Evolutionary conservation across 2,888 invertebrate species (phyloP), one percentile per base, ranked within the genome.

Genomic region (Lepidochrysops patricia): DNA sequence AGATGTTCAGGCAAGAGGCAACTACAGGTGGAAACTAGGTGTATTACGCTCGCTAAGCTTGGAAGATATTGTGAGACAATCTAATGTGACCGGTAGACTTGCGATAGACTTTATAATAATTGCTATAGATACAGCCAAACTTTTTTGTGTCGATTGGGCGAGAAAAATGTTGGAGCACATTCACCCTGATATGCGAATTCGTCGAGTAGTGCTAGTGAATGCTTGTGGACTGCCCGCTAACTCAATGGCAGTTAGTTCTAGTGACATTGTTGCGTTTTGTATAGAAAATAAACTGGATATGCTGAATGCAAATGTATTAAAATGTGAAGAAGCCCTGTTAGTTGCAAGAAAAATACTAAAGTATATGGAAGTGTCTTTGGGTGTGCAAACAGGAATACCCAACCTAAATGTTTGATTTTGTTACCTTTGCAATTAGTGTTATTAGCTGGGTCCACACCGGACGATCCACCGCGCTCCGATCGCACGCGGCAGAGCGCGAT

Each of bases 61-160:
- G 25, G 79, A 83, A 63, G 79, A 82, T 62, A 72, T 89, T 1
- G 74, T 80, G 0, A 76, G 69, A 63, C 78, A 80, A 60, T 76
- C 79, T 0, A 68, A 75, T 60, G 43, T 81, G 6, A 84, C 84
- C 1, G 88, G 87, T 4, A 78, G 72, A 64, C 70, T 86, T 2
- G 78, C 80, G 34, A 81, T 89, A 35, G 88, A 89, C 68, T 86
- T 88, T 63, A 78, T 89, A 52, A 66, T 89, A 52, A 61, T 88
- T 15, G 86, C 80, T 32, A 68, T 89, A 62, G 89, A 89, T 61
- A 82, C 85, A 1, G 80, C 76, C 64, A 77, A 73, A 71, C 72
- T 84, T 64, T 79, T 79, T 73, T 85, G 87, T 66, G 68, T 87
- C 62, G 80, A 86, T 35, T 89, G 87, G 87, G 74, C 85, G 0